These are phyloP conservation scores for Barnardius zonarius DNA, from an alignment of 2,113 vertebrate species.

Conservation along the genomic window DNA sequence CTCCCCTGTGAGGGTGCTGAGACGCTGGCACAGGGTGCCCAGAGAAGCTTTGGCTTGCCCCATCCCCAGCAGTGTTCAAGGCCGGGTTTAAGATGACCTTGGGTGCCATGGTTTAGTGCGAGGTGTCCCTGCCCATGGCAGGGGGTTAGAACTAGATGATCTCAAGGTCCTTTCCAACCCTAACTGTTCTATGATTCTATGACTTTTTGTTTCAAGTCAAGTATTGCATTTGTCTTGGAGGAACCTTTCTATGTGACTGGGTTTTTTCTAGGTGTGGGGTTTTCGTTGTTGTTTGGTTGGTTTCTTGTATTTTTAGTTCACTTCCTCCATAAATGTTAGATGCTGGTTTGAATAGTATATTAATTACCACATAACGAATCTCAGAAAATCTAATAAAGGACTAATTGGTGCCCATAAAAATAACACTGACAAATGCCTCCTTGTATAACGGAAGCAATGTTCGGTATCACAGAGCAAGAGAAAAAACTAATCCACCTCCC, in stretches of 20 bases:
- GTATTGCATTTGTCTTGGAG: not conserved
- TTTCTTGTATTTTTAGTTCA: not conserved
- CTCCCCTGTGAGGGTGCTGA: not conserved
- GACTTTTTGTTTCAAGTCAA: not conserved
- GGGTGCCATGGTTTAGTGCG: not conserved
- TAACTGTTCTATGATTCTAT: not conserved
- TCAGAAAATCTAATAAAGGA: conserved; percentile 11
- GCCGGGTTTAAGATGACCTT: too few species aligned
- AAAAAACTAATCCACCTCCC: not conserved
- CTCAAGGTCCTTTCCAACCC: not conserved
- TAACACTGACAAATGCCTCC: not conserved
- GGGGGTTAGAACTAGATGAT: not conserved
- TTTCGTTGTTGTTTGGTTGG: not conserved
- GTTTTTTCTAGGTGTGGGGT: not conserved
- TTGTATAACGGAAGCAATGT: not conserved
- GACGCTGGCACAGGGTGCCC: not conserved
- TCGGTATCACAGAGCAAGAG: not conserved
- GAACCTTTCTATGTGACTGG: not conserved
- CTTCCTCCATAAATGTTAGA: not conserved
- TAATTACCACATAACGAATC: conserved; percentile 37
- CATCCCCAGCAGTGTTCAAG: not conserved
- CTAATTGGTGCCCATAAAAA: conserved; percentile 43
- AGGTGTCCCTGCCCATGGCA: not conserved
- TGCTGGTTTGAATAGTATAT: not conserved
- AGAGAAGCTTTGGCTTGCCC: not conserved